phyloP scores from a whole-genome alignment of 1,140 invertebrate species.

The Matsumurasca onukii region DNA sequence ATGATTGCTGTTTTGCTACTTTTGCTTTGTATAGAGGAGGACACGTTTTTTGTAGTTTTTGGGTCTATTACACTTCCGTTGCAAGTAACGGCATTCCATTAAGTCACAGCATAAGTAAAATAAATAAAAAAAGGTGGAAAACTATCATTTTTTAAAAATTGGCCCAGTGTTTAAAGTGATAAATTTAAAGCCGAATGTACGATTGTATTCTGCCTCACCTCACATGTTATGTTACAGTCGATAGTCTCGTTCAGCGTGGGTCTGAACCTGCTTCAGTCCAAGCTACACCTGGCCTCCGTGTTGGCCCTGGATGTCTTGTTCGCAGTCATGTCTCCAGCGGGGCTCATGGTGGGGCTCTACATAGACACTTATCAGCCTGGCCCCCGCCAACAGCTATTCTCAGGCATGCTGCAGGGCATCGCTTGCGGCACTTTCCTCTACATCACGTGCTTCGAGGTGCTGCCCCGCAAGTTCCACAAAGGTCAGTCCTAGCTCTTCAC shows the following conservation, averaged over 20 bases:
- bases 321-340: conserved; percentile 54
- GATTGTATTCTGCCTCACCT: too few species aligned
- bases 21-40: too few species aligned
- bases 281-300: conserved; percentile 48
- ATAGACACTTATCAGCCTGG: conserved; percentile 41
- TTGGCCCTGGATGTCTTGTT: conserved; percentile 53
- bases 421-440: conserved; percentile 70
- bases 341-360: conserved; percentile 47
- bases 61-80: too few species aligned
- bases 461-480: conserved; percentile 54
- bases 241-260: conserved; percentile 63
- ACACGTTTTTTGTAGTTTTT: too few species aligned
- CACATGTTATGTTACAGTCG: conserved; percentile 47
- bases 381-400: conserved; percentile 49
- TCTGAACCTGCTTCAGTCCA: conserved; percentile 59
- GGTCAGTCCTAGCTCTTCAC: too few species aligned
- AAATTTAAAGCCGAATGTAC: too few species aligned
- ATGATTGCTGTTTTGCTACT: too few species aligned
- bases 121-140: too few species aligned
- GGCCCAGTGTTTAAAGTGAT: too few species aligned
- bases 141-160: too few species aligned
- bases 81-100: too few species aligned
- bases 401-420: conserved; percentile 58
- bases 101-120: too few species aligned
- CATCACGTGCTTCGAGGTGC: conserved; percentile 67